Conservation (phyloP, 1,140 invertebrate genomes). For the Pseudoatta argentina region DNA sequence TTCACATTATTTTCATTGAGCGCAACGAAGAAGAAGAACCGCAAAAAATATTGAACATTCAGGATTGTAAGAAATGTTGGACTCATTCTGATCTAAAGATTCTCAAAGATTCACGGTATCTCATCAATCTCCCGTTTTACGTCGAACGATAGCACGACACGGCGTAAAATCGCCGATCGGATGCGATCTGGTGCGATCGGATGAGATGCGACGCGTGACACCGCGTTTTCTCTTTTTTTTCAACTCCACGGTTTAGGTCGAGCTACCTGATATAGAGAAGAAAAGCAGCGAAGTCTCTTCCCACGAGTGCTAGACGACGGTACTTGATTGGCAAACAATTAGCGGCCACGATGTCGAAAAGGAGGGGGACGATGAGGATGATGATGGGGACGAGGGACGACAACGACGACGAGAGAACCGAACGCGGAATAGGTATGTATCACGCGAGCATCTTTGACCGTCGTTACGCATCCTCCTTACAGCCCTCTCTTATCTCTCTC, state of each 20-base stretch:
- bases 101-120: conserved; percentile 42
- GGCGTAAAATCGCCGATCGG: conserved; percentile 52
- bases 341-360: conserved; percentile 59
- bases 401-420: conserved; percentile 15
- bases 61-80: too few species aligned
- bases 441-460: conserved; percentile 66
- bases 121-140: conserved; percentile 51
- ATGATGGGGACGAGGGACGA: conserved; percentile 18
- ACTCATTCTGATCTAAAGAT: conserved; percentile 30
- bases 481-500: conserved; percentile 9
- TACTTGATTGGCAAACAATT: conserved; percentile 78
- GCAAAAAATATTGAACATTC: conserved; percentile 35
- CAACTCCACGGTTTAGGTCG: conserved; percentile 25
- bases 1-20: conserved; percentile 18
- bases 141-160: conserved; percentile 12
- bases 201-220: conserved; percentile 35
- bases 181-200: conserved; percentile 27
- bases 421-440: conserved; percentile 69
- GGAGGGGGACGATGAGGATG: conserved; percentile 58
- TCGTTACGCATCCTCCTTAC: conserved; percentile 30
- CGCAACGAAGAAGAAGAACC: background rate
- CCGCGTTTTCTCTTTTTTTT: conserved; percentile 7
- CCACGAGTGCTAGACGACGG: conserved; percentile 72
- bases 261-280: conserved; percentile 70
- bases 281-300: conserved; percentile 69